A percentile compares a stretch with the other conserved stretches of the same genome.
These are phyloP conservation scores for Aphelenchoides bicaudatus DNA, from an alignment of 2,888 invertebrate species.

Conservation along the genomic window DNA sequence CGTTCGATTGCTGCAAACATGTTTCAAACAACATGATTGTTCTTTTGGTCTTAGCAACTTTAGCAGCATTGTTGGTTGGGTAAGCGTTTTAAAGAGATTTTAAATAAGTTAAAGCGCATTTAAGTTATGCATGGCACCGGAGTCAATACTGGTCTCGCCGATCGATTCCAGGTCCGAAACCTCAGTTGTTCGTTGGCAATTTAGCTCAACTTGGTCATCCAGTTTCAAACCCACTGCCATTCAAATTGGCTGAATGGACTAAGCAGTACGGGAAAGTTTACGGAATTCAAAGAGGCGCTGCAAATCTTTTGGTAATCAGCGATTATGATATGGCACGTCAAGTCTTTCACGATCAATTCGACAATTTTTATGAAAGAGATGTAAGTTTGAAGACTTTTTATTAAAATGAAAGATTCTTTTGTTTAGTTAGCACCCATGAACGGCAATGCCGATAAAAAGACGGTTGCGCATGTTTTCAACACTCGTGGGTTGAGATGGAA, in stretches of 20 bases:
- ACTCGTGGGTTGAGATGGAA: conserved; percentile 65
- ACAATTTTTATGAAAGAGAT: conserved; percentile 62
- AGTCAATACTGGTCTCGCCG: conserved; percentile 35
- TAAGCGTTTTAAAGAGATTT: no score
- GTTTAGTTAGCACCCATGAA: background rate
- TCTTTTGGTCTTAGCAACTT: no score
- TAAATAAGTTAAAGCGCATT: no score
- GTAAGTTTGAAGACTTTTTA: no score
- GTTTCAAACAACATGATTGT: no score
- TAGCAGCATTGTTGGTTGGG: no score
- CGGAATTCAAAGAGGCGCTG: conserved; percentile 38
- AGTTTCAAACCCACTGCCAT: conserved; percentile 33
- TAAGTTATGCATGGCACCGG: conserved; percentile 30
- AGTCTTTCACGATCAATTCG: conserved; percentile 63
- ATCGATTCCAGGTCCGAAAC: conserved; percentile 33
- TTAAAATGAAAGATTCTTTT: no score
- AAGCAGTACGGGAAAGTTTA: conserved; percentile 37
- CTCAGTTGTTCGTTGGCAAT: conserved; percentile 31
- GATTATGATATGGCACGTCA: conserved; percentile 62
- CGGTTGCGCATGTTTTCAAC: conserved; percentile 60
- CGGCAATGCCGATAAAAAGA: conserved; percentile 44
- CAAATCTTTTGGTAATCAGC: conserved; percentile 60
- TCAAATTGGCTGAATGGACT: conserved; percentile 45
- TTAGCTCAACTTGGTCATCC: background rate
- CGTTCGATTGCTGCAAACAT: no score